Evolutionary conservation across 2,113 vertebrate species (phyloP).

Genomic region (Gorsachius goisagi): DNA sequence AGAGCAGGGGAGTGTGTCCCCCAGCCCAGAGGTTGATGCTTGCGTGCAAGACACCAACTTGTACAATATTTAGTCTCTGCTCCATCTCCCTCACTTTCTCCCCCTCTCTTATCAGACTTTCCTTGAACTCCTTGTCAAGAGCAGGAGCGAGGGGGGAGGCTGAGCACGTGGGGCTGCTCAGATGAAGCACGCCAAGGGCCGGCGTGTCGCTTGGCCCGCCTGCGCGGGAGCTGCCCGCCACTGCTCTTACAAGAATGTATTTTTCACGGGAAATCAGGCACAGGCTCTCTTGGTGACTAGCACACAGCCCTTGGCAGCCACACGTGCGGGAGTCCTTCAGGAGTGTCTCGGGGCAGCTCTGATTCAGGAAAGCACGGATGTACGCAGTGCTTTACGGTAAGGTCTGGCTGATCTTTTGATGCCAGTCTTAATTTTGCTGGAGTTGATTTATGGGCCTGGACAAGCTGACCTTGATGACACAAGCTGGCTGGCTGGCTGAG

Average conservation of each 20-base stretch:
- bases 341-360: fast-evolving
- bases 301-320: neutral
- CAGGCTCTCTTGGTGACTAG: neutral
- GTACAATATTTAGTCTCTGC: neutral
- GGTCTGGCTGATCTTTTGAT: neutral
- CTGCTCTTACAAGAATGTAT: neutral
- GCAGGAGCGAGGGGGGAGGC: neutral
- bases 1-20: neutral
- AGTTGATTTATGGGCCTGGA: neutral
- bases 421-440: neutral
- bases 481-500: neutral
- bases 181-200: neutral
- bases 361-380: neutral
- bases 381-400: neutral
- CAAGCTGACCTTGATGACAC: neutral
- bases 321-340: neutral
- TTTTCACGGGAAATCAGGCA: neutral
- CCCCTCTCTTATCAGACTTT: neutral
- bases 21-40: neutral
- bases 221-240: neutral
- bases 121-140: neutral
- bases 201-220: fast-evolving
- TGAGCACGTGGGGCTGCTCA: fast-evolving
- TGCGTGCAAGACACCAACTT: fast-evolving
- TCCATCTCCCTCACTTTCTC: neutral